Conservation (phyloP, 2,113 vertebrate species). For the Petaurus breviceps region DNA sequence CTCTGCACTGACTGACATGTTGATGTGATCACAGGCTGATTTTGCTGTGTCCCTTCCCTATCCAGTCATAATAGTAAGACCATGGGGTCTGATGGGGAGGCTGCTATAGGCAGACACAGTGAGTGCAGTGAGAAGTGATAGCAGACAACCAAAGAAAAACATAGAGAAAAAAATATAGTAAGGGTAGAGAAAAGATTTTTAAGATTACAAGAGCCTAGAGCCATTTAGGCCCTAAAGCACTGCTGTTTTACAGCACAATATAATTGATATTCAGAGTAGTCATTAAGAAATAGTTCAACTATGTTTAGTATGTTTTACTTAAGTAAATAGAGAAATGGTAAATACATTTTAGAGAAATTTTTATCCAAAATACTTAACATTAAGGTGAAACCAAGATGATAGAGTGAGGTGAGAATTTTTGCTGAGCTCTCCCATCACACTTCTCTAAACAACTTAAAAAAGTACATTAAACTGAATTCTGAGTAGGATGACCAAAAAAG, state of each 20-base stretch:
- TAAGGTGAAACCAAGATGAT: not conserved
- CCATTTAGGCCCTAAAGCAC: not conserved
- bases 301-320: not conserved
- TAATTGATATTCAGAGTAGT: not conserved
- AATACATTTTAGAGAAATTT: not conserved
- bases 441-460: not conserved
- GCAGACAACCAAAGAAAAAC: not conserved
- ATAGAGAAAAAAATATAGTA: not conserved
- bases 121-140: not conserved
- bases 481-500: not conserved
- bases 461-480: not conserved
- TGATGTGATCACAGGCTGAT: not conserved
- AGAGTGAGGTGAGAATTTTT: not conserved
- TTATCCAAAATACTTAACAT: not conserved
- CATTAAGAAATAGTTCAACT: not conserved
- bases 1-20: not conserved
- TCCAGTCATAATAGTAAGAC: not conserved
- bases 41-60: not conserved
- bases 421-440: not conserved
- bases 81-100: not conserved
- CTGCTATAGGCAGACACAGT: not conserved
- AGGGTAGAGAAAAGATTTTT: not conserved
- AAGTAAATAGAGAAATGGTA: not conserved
- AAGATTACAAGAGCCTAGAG: not conserved
- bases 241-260: not conserved